Conservation (phyloP, 2,113 vertebrate genomes). For the Ia io region DNA sequence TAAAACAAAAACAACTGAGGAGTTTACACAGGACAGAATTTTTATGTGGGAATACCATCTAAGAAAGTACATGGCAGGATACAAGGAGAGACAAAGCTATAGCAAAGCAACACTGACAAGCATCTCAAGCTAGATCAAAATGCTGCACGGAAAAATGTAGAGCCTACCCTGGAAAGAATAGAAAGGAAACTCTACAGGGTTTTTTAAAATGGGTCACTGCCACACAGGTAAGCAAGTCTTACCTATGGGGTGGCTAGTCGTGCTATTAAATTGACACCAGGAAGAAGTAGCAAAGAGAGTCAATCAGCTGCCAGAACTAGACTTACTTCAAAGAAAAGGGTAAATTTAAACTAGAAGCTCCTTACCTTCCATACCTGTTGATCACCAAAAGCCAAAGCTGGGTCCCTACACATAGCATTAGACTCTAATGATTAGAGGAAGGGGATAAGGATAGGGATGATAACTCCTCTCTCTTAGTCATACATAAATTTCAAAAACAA, state of each 20-base stretch:
- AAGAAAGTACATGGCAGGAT: background rate
- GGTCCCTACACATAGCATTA: background rate
- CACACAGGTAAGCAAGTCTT: constrained; percentile 23
- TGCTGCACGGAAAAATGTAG: constrained; percentile 10
- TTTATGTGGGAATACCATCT: constrained; percentile 12
- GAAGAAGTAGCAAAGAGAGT: constrained; percentile 20
- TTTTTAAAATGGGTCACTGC: background rate
- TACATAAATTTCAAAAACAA: background rate
- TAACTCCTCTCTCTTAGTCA: background rate
- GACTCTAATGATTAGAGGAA: background rate
- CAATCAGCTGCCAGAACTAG: constrained; percentile 20
- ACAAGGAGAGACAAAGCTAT: constrained; percentile 10
- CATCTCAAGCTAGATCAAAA: constrained; percentile 23
- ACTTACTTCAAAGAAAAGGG: constrained; percentile 40
- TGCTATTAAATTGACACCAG: background rate
- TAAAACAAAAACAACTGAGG: background rate
- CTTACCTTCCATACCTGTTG: background rate
- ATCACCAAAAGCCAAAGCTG: constrained; percentile 38
- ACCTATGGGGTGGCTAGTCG: background rate
- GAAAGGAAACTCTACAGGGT: background rate
- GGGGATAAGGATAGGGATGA: background rate
- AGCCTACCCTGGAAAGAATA: background rate
- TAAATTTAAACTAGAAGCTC: constrained; percentile 20
- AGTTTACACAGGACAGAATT: background rate
- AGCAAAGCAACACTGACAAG: background rate